Evolutionary conservation across 2,113 vertebrate species (phyloP), one percentile per base, ranked within the genome.

Genomic region (Hucho hucho): DNA sequence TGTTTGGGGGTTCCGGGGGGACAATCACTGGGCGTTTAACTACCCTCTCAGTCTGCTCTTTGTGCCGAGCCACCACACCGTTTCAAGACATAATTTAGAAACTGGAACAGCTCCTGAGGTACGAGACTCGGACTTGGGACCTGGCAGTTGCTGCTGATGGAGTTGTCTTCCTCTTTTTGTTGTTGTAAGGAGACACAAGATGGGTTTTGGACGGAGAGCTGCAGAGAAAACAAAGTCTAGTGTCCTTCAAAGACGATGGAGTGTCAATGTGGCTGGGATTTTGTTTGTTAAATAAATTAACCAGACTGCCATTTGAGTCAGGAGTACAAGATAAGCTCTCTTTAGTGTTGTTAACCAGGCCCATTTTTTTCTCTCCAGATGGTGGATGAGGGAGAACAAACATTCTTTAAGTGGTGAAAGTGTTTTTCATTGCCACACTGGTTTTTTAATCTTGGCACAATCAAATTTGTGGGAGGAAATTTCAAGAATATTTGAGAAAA

Each of bases 11-110:
- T 61, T 61, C 18, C 58, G n/a, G 7, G 7, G n/a, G n/a, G 58
- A 61, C 58, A 61, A n/a, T 61, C 58, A n/a, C 58, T 61, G 58
- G 58, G n/a, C n/a, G 58, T 61, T 61, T 61, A 61, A 53, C 49
- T 53, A 53, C 49, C 58, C 58, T 61, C 58, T 61, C n/a, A 61
- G 58, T 22, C 5, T n/a, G 18, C n/a, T 22, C 58, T 61, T 61
- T 61, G 58, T 24, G 6, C 58, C 18, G n/a, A 22, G n/a, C 58
- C 58, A 16, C 58, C n/a, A 22, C 58, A 61, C 5, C 7, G 7
- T 22, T 61, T 61, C 58, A 61, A 6, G n/a, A 61, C 58, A 61
- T 61, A 2, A 9, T 61, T 61, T 7, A 6, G 6, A 7, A 61
- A 61, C 58, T 43, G 37, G 37, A 12, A 43, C 37, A 43, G n/a